phyloP scores from a whole-genome alignment of 2,888 invertebrate species.

The Esperia sulphurella region DNA sequence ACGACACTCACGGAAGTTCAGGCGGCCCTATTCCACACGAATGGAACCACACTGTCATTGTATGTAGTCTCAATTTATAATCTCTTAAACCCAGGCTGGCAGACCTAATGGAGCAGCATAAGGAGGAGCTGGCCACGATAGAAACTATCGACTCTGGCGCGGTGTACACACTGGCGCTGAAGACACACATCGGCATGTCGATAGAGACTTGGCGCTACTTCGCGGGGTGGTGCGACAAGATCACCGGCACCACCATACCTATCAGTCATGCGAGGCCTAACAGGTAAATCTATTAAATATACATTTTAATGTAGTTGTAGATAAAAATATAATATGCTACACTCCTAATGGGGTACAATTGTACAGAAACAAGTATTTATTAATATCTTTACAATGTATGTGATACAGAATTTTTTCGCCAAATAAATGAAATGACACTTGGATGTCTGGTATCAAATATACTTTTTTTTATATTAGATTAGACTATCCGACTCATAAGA shows the following conservation, averaged over 20 bases:
- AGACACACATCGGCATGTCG: constrained; percentile 98
- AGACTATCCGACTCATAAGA: no score
- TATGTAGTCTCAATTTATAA: not conserved
- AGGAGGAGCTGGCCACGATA: constrained; percentile 96
- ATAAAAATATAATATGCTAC: no score
- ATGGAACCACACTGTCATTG: no score
- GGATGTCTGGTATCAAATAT: no score
- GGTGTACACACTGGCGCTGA: constrained; percentile 96
- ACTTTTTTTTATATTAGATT: no score
- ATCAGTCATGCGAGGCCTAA: constrained; percentile 95
- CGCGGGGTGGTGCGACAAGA: constrained; percentile 98
- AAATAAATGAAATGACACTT: no score
- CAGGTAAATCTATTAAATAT: constrained; percentile 44
- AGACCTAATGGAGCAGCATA: constrained; percentile 95
- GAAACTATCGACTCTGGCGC: constrained; percentile 97
- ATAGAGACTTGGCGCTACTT: constrained; percentile 98
- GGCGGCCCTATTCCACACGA: no score
- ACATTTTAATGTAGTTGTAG: not conserved
- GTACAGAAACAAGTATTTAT: no score
- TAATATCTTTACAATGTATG: no score
- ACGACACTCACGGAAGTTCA: no score
- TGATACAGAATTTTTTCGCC: no score
- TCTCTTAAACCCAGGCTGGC: constrained; percentile 82
- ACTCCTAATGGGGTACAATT: no score
- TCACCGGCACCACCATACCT: constrained; percentile 93